A percentile compares a stretch with the other conserved stretches of the same genome.
Evolutionary conservation across 2,113 vertebrate species (phyloP).

Genomic region (Recurvirostra avosetta): DNA sequence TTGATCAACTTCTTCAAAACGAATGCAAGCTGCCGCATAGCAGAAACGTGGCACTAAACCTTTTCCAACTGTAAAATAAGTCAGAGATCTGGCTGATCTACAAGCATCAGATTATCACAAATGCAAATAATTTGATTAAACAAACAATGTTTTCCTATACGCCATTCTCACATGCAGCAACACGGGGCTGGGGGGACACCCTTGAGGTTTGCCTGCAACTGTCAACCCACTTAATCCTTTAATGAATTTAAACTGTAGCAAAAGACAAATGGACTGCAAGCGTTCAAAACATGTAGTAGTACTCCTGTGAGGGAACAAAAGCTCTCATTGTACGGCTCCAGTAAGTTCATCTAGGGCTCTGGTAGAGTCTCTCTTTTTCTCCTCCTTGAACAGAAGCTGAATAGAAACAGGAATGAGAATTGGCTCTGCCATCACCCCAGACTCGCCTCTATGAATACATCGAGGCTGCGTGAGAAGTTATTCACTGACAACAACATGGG

Average conservation of each 20-base stretch:
- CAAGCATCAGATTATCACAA: background rate
- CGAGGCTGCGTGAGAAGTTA: conserved; percentile 23
- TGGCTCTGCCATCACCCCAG: conserved; percentile 55
- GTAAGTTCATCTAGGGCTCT: conserved; percentile 63
- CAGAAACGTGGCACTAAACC: background rate
- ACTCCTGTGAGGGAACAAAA: conserved; percentile 63
- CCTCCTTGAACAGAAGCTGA: conserved; percentile 71
- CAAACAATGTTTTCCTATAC: background rate
- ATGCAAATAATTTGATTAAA: background rate
- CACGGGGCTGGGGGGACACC: background rate
- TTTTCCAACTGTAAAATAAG: background rate
- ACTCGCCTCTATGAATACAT: conserved; percentile 64
- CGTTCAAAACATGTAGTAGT: conserved; percentile 24
- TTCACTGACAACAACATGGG: conserved; percentile 21
- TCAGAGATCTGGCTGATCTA: background rate
- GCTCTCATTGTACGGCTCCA: conserved; percentile 66
- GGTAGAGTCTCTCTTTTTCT: conserved; percentile 48
- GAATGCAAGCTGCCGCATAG: background rate
- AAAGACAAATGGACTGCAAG: conserved; percentile 62
- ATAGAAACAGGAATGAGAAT: conserved; percentile 68
- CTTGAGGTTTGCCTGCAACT: conserved; percentile 25
- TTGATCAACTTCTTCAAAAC: background rate
- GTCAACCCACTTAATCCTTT: conserved; percentile 61
- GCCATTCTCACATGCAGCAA: background rate
- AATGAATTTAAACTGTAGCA: conserved; percentile 67